Evolutionary conservation across 92 coral and sea anemone genomes (phyloP), one percentile per base, ranked within the genome.

Genomic region (Pocillopora meandrina): DNA sequence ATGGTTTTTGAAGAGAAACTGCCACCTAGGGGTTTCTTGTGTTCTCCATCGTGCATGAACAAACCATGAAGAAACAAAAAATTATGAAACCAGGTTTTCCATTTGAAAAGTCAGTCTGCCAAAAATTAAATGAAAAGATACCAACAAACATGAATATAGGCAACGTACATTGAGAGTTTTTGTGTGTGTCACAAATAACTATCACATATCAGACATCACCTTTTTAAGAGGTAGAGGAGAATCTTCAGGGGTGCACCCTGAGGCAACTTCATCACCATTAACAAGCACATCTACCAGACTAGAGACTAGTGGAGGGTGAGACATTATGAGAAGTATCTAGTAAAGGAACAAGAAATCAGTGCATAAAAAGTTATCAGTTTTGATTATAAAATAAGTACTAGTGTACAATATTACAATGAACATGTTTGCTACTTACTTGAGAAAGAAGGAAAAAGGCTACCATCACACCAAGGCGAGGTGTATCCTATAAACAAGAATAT

Each of bases 221-320:
- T 94, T 94, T 87, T 86, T 90, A 18, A 95, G 92, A 21, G 92
- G 92, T 56, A 92, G 82, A 36, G 99, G 99, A 55, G 97, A 94
- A 42, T 87, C 97, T 64, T 89, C 93, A 56, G 95, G 99, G 71
- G 96, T 91, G 19, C 77, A 90, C 66, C 80, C 91, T 74, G 91
- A 85, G 62, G 88, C 88, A 81, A 95, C 87, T 69, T 97, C 99
- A 42, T 97, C 99, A 55, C 99, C 99, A 83, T 94, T 95, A 13
- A 94, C 85, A 65, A 97, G 92, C 33, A 94, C 93, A 89, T 97
- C 99, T 70, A 92, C 81, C 87, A 97, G 79, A 59, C 97, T 97
- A 4, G 99, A 97, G 72, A 97, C 95, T 83, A 97, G 72, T 6
- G 98, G 98, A 18, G 99, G 98, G 85, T 97, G 98, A 35, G 93